These are phyloP conservation scores for Callocephalon fimbriatum DNA, from an alignment of 2,113 vertebrate species.

Conservation along the genomic window DNA sequence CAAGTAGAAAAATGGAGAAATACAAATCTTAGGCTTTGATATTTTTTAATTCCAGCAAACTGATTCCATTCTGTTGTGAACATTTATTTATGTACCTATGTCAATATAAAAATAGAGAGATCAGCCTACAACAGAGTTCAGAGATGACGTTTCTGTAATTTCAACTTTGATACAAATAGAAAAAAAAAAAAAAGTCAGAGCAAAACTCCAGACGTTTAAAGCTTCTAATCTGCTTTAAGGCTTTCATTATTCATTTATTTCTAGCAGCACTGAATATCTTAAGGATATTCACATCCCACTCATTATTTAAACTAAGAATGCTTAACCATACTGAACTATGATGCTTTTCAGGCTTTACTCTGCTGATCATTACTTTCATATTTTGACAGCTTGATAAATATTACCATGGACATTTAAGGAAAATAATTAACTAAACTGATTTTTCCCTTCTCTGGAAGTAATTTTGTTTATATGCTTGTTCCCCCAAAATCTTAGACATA, in stretches of 20 bases:
- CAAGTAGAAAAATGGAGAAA: not conserved
- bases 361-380: constrained; percentile 3
- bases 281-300: constrained; percentile 56
- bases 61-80: not conserved
- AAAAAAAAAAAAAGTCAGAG: constrained; percentile 24
- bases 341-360: constrained; percentile 54
- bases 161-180: not conserved
- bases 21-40: not conserved
- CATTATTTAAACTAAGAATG: constrained; percentile 54
- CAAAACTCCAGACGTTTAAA: constrained; percentile 47
- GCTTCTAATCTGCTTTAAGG: constrained; percentile 46
- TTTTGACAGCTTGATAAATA: constrained; percentile 50
- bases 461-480: constrained; percentile 34
- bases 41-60: not conserved
- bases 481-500: not conserved
- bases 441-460: constrained; percentile 12
- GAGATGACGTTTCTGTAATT: not conserved
- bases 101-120: not conserved
- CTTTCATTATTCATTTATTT: constrained; percentile 62
- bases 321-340: constrained; percentile 44
- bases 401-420: constrained; percentile 13
- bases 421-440: constrained; percentile 11
- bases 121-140: not conserved
- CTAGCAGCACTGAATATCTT: constrained; percentile 57
- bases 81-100: constrained; percentile 13